Evolutionary conservation across 2,888 invertebrate genomes (phyloP).

Genomic region (Elmis aenea): DNA sequence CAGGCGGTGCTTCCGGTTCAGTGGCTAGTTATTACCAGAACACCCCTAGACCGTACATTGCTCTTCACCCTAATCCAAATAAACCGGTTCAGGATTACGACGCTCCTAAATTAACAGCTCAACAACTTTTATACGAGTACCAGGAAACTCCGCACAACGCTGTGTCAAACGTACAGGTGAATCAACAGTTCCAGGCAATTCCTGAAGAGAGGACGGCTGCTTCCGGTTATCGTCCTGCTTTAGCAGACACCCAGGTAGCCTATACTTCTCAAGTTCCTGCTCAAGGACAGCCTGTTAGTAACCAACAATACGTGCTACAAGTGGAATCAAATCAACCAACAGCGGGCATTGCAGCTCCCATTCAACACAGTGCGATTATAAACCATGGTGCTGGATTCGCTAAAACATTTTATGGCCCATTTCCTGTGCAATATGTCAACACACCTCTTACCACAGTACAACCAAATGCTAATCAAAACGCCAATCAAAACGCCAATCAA

Average conservation of each 20-base stretch:
- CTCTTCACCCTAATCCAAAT: conserved; percentile 2
- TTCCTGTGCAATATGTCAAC: too few relatives aligned
- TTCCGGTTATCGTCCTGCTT: neutral
- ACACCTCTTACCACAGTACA: conserved; percentile 10
- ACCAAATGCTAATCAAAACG: conserved; percentile 5
- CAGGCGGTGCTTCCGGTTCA: conserved; percentile 4
- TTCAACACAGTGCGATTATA: conserved; percentile 21
- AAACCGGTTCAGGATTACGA: conserved; percentile 21
- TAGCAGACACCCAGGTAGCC: neutral
- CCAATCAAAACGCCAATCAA: conserved; percentile 4
- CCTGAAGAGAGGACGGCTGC: conserved; percentile 2
- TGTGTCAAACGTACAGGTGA: conserved; percentile 36
- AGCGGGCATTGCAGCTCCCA: conserved; percentile 14
- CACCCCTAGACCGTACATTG: conserved; percentile 2
- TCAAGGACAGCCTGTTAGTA: conserved; percentile 5
- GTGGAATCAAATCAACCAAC: conserved; percentile 9
- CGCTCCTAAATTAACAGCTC: conserved; percentile 33
- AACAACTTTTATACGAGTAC: conserved; percentile 38
- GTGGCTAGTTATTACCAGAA: conserved; percentile 2
- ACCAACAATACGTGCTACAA: conserved; percentile 8
- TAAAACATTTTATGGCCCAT: conserved; percentile 9
- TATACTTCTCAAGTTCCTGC: conserved; percentile 1
- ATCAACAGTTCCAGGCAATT: conserved; percentile 29
- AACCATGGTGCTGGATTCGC: conserved; percentile 18
- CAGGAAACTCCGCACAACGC: conserved; percentile 37